phyloP scores from a whole-genome alignment of 2,113 vertebrate species.

The Chiloscyllium plagiosum region DNA sequence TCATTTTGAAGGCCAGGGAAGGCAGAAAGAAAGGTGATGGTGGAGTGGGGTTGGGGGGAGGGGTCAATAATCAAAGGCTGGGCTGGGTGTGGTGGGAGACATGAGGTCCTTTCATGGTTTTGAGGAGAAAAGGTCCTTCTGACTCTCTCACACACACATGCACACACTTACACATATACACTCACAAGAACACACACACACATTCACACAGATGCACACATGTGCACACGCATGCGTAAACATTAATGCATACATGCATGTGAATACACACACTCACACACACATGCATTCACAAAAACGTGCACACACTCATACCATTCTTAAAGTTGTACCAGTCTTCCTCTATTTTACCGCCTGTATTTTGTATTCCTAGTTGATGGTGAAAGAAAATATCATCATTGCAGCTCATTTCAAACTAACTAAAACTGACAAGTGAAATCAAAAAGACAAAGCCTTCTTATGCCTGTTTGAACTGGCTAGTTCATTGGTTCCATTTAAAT shows the following conservation, averaged over 20 bases:
- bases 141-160: neutral
- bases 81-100: no score
- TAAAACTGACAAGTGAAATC: neutral
- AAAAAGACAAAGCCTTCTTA: neutral
- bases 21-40: no score
- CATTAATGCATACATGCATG: neutral
- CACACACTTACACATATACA: neutral
- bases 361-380: neutral
- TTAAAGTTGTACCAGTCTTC: neutral
- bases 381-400: neutral
- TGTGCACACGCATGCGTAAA: neutral
- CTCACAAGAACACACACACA: neutral
- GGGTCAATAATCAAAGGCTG: no score
- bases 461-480: neutral
- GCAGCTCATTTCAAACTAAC: neutral
- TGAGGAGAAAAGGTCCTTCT: neutral
- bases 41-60: no score
- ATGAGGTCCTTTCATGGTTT: no score
- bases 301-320: neutral
- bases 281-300: neutral
- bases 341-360: neutral
- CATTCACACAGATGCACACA: neutral
- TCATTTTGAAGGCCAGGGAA: no score
- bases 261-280: neutral
- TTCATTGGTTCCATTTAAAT: neutral